Conservation (phyloP, 2,888 invertebrate species). For the Trissoscelio sp. region DNA sequence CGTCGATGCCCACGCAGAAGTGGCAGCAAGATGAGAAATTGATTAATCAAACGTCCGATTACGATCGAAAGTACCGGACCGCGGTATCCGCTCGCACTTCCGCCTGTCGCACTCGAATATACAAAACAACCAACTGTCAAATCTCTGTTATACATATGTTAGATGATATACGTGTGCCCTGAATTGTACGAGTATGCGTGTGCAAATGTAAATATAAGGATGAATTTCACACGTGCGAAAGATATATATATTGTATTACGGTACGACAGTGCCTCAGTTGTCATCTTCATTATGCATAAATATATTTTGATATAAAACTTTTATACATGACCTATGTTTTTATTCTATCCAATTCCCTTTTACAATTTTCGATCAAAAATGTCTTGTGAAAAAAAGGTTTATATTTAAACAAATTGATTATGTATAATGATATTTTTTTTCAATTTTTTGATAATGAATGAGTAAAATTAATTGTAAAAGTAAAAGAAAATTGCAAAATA, state of each 20-base stretch:
- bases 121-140: conserved; percentile 7
- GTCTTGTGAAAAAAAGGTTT: too few relatives aligned
- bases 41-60: conserved; percentile 51
- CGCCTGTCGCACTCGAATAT: conserved; percentile 28
- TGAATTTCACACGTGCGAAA: conserved; percentile 69
- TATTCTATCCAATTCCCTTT: conserved; percentile 12
- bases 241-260: conserved; percentile 76
- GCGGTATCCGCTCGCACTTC: conserved; percentile 26
- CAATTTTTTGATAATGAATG: too few relatives aligned
- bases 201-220: conserved; percentile 61
- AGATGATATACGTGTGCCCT: conserved; percentile 47
- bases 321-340: conserved; percentile 39
- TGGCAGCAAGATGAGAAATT: conserved; percentile 46
- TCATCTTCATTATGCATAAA: conserved; percentile 82
- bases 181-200: conserved; percentile 48
- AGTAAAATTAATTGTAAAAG: too few relatives aligned
- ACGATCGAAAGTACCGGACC: conserved; percentile 16
- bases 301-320: conserved; percentile 83
- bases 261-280: conserved; percentile 77
- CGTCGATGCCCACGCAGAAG: conserved; percentile 35
- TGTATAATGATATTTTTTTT: too few relatives aligned
- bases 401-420: too few relatives aligned
- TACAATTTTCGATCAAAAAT: too few relatives aligned
- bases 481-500: too few relatives aligned
- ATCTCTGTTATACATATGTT: conserved; percentile 27